Base-by-base conservation (phyloP, 2,888 invertebrate genomes). In the Sarcophaga rosellei region DNA sequence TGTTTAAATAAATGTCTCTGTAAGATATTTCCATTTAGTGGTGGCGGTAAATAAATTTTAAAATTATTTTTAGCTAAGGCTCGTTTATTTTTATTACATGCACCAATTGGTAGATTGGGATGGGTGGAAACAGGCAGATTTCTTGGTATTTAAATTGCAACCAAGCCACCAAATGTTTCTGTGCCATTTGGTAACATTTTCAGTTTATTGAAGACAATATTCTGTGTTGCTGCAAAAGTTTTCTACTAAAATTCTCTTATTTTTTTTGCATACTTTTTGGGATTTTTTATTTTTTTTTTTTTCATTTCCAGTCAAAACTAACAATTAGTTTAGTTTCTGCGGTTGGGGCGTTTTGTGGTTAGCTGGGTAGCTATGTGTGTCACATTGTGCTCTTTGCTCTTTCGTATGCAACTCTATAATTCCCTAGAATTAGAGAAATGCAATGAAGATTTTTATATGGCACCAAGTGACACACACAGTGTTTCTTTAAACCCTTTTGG, bases 271-370 rank as follows among this genome's bases (percentile, higher is more conserved):
- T 35, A 35, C 35, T 35, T 74, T 57, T 62, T 53, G 25, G 53
- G 72, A n/a, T 68, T 25, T 25, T 4, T n/a, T 21, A 20, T 80
- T 59, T 65, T 73, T 44, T 23, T 25, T 47, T 35, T 35, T 35
- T 15, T 63, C 4, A 25, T 35, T 35, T 35, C 35, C 35, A 11
- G 44, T 53, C 57, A 68, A 73, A 83, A 78, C 73, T 78, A 78
- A 69, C 78, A 83, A 83, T 83, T 83, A 83, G 78, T 83, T 77
- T 78, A 78, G 78, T 83, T 83, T 83, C 63, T 83, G 83, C 57
- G 83, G 83, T 83, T 73, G 66, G 73, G 35, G 35, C 35, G 35
- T 35, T 70, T 69, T 83, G 83, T 44, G 83, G 78, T 69, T 74
- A 62, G 63, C 63, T 62, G 73, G 73, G 73, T 74, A 68, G 69